phyloP scores from a whole-genome alignment of 2,797 vertebrate species.

The Pangasius krempfi region DNA sequence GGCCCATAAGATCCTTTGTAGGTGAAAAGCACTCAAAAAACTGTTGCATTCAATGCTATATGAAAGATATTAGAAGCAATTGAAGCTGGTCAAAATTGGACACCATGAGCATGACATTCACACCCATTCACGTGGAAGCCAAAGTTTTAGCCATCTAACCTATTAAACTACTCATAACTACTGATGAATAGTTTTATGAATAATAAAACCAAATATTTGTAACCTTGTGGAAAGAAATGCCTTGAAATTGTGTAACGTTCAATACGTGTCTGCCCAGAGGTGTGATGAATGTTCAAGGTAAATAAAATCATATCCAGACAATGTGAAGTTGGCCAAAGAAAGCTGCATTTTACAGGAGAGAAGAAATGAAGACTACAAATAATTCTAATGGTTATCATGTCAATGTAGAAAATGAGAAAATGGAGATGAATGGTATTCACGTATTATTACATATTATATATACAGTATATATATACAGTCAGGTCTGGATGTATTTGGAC shows the following conservation, averaged over 20 bases:
- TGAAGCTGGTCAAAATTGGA: not conserved
- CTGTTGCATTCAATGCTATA: not conserved
- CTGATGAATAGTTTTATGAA: not conserved
- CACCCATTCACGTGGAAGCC: not conserved
- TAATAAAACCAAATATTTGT: not conserved
- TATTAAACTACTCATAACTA: not conserved
- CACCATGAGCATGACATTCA: not conserved
- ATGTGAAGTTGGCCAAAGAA: not conserved
- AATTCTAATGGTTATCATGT: not conserved
- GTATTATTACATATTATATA: not conserved
- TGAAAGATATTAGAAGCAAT: not conserved
- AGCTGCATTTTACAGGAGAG: not conserved
- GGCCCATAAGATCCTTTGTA: not conserved
- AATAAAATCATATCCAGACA: not conserved
- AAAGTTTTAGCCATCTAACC: not conserved
- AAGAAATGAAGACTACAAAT: not conserved
- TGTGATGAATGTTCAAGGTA: not conserved
- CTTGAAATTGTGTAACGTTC: not conserved
- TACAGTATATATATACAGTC: too few species aligned
- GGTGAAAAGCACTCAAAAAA: too few species aligned
- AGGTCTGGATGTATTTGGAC: too few species aligned
- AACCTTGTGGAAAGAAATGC: not conserved
- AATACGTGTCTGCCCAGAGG: not conserved
- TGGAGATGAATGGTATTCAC: not conserved
- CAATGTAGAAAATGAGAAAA: not conserved